A percentile compares a stretch with the other conserved stretches of the same genome.
phyloP scores from a whole-genome alignment of 2,797 vertebrate species.

The Thalassophryne amazonica region DNA sequence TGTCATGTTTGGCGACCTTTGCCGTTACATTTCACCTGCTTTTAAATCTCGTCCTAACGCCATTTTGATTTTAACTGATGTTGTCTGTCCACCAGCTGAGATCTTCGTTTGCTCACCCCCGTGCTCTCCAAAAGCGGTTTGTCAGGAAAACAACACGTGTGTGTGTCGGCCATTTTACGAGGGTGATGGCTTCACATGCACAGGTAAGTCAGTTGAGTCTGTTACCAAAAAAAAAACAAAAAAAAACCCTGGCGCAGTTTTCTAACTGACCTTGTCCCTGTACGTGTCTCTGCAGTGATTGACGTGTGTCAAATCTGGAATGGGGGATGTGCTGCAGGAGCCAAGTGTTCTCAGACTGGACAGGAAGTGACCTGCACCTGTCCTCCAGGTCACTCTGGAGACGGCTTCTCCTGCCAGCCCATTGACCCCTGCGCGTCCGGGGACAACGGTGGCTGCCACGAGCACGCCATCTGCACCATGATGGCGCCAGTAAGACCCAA shows the following conservation, averaged over 20 bases:
- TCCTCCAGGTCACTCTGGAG: conserved; percentile 81
- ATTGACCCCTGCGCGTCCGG: conserved; percentile 81
- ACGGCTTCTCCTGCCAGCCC: conserved; percentile 82
- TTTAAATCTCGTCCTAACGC: no score
- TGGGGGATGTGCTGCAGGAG: conserved; percentile 83
- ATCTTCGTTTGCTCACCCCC: conserved; percentile 74
- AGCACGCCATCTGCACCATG: conserved; percentile 89
- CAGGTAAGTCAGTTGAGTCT: no score
- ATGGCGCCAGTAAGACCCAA: conserved; percentile 80
- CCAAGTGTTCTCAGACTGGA: conserved; percentile 81
- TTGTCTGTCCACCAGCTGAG: conserved; percentile 70
- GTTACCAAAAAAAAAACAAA: no score
- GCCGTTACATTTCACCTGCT: no score
- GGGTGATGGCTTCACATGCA: conserved; percentile 88
- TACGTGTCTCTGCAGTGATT: conserved; percentile 64
- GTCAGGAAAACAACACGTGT: conserved; percentile 85
- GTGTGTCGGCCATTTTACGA: conserved; percentile 84
- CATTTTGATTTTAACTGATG: no score
- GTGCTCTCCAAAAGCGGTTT: conserved; percentile 84
- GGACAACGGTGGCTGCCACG: conserved; percentile 86
- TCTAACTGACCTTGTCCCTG: background rate
- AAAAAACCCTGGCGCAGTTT: no score
- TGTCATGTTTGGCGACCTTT: no score
- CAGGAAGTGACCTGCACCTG: conserved; percentile 85
- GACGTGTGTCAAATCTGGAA: conserved; percentile 86